Percentiles rank a stretch among this genome's conserved stretches.
Evolutionary conservation across 2,113 vertebrate genomes (phyloP).

Genomic region (Coturnix japonica): DNA sequence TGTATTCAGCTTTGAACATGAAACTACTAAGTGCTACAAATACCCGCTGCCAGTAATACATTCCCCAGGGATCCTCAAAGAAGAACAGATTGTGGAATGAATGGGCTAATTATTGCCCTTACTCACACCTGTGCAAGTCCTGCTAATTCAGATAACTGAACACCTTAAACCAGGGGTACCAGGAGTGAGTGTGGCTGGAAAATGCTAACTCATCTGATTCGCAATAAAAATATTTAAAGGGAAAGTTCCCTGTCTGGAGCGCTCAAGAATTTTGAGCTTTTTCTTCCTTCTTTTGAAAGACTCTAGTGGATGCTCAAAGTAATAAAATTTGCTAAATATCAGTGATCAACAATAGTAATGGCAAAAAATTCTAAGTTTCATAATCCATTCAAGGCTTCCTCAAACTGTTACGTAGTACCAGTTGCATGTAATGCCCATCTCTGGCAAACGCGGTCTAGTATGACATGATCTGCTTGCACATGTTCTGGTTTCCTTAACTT

Average conservation of each 20-base stretch:
- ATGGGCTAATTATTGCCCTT: constrained; percentile 40
- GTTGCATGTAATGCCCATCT: neutral
- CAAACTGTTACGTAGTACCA: fast-evolving
- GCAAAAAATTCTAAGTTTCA: neutral
- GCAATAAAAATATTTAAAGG: constrained; percentile 33
- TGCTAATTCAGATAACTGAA: constrained; percentile 44
- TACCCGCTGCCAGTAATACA: constrained; percentile 26
- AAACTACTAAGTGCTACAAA: constrained; percentile 65
- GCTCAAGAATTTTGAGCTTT: neutral
- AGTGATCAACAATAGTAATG: neutral
- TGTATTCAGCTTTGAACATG: constrained; percentile 65
- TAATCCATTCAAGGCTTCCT: neutral
- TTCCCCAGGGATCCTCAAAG: constrained; percentile 53
- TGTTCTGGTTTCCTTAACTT: neutral
- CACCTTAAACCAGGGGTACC: constrained; percentile 37
- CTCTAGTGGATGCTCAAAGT: neutral
- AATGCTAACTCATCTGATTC: constrained; percentile 38
- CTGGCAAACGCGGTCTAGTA: neutral
- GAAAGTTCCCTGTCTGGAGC: neutral
- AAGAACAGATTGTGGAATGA: constrained; percentile 45
- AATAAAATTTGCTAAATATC: neutral
- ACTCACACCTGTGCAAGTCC: constrained; percentile 49
- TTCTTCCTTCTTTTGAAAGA: neutral
- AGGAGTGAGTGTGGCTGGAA: constrained; percentile 4
- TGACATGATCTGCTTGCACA: neutral